Evolutionary conservation across 2,888 invertebrate genomes (phyloP), one percentile per base, ranked within the genome.

Genomic region (Torymus aiolomorphi): DNA sequence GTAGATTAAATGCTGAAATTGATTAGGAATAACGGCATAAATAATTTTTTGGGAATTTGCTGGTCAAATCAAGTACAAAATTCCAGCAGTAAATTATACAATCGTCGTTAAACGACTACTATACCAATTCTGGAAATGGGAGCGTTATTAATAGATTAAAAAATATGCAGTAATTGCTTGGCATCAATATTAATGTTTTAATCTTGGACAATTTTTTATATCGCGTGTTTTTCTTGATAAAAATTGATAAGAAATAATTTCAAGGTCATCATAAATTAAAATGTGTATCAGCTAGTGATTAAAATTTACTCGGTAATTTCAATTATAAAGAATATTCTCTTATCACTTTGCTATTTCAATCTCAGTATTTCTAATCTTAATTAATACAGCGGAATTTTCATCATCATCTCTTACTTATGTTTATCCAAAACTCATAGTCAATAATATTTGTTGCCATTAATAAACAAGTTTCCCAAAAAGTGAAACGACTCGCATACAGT

Each of bases 111-210:
- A 14, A 16, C 56, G 56, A 56, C 5, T n/a, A 11, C n/a, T 10
- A 56, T n/a, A 56, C 12, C 16, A 56, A 56, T 56, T 56, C n/a
- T 56, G 2, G 16, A n/a, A 56, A 56, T 14, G 8, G 56, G n/a
- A 56, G n/a, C 56, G 56, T 56, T 56, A n/a, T 56, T 56, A 42
- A 56, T 56, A 56, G 16, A 56, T 56, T 56, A 56, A 56, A 56
- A 56, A 56, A 56, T 56, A 42, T 42, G 8, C n/a, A 56, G 16
- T 56, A 56, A 56, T n/a, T 56, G 14, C 14, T 56, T 56, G 56
- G 5, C 4, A n/a, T 16, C n/a, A 56, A 56, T 56, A 56, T n/a
- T n/a, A 56, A 56, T 56, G 16, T 56, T 56, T n/a, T 8, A 56
- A 56, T 56, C 14, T 8, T 4, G 16, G 5, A 14, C 56, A 56